Percentiles rank a stretch among this genome's conserved stretches.
phyloP scores from a whole-genome alignment of 1,140 invertebrate genomes.

The Sycobia sp. region DNA sequence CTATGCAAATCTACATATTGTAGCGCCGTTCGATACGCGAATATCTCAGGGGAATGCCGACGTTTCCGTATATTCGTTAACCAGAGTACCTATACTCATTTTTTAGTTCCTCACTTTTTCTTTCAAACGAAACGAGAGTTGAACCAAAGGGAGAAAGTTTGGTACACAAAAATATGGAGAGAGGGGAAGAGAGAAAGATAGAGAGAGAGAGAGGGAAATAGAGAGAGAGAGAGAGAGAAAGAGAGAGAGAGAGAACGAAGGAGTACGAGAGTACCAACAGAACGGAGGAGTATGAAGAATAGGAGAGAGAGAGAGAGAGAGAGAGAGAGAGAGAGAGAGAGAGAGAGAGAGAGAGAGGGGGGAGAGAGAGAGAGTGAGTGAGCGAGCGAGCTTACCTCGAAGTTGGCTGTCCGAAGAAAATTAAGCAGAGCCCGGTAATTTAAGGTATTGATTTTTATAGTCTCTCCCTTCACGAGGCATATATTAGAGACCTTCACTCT shows the following conservation, averaged over 20 bases:
- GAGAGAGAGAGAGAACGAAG: no score
- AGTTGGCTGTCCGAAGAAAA: constrained; percentile 55
- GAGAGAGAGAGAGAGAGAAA: no score
- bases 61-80: neutral
- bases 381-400: constrained; percentile 11
- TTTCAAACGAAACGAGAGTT: neutral
- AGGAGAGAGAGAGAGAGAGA: no score
- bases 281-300: no score
- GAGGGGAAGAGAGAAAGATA: no score
- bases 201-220: no score
- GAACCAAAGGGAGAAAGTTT: neutral
- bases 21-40: constrained; percentile 33
- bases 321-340: neutral
- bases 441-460: constrained; percentile 65
- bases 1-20: no score
- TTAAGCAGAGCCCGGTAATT: constrained; percentile 63
- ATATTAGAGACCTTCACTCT: constrained; percentile 54
- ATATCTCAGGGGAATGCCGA: constrained; percentile 36
- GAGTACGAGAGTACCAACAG: no score
- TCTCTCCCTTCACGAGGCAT: constrained; percentile 55
- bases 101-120: neutral
- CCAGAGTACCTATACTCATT: neutral
- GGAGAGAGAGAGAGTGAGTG: constrained; percentile 21
- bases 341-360: neutral
- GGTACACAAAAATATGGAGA: no score